Evolutionary conservation across 2,888 invertebrate genomes (phyloP).

Genomic region (Bursaphelenchus okinawaensis): DNA sequence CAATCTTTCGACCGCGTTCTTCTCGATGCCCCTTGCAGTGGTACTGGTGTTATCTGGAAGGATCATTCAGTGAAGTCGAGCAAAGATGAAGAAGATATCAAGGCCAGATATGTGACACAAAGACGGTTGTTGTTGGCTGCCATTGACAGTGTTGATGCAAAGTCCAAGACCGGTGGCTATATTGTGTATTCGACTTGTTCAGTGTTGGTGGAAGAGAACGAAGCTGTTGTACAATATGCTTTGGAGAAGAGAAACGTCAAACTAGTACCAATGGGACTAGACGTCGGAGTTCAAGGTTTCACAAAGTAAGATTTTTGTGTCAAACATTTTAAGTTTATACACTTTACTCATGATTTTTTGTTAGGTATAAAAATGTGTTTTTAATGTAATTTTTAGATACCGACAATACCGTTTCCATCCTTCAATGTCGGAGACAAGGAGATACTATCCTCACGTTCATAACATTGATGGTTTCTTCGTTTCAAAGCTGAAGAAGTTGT

Average conservation of each 20-base stretch:
- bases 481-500: conserved; percentile 92
- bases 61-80: conserved; percentile 87
- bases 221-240: conserved; percentile 91
- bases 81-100: conserved; percentile 75
- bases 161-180: conserved; percentile 84
- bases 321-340: conserved; percentile 1
- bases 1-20: conserved; percentile 82
- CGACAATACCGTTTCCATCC: conserved; percentile 73
- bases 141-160: conserved; percentile 90
- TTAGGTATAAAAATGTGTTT: too few species aligned
- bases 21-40: conserved; percentile 95
- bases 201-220: conserved; percentile 92
- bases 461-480: conserved; percentile 99
- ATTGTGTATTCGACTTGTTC: conserved; percentile 98
- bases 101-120: conserved; percentile 80
- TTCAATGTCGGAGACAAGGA: conserved; percentile 75
- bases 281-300: conserved; percentile 92
- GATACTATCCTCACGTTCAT: conserved; percentile 95
- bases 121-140: conserved; percentile 84
- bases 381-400: conserved; percentile 10
- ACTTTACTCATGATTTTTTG: conserved; percentile 51
- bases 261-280: conserved; percentile 82
- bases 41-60: conserved; percentile 94
- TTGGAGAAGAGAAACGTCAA: conserved; percentile 83
- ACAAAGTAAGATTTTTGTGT: conserved; percentile 66